Percentiles rank a stretch among this genome's conserved stretches.
Conservation (phyloP, 2,797 vertebrate genomes). For the Caiman crocodilus region DNA sequence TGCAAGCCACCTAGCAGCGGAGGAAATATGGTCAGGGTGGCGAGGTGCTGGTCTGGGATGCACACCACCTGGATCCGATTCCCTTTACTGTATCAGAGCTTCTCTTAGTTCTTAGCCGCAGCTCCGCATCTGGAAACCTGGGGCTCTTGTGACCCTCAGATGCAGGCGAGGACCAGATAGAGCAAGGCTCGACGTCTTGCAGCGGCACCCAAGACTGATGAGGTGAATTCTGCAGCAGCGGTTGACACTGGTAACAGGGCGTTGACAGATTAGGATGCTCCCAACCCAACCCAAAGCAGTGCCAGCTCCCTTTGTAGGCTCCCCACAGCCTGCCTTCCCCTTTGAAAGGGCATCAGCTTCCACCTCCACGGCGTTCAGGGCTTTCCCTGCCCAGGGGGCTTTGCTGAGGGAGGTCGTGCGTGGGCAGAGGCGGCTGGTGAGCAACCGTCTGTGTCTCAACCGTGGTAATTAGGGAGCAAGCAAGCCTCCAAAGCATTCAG, state of each 20-base stretch:
- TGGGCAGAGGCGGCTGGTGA: neutral
- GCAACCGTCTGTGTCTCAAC: neutral
- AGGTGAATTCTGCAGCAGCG: neutral
- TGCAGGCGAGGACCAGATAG: too few species aligned
- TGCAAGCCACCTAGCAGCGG: neutral
- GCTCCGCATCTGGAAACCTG: too few species aligned
- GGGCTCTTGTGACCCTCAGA: too few species aligned
- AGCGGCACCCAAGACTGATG: neutral
- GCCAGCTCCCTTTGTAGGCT: neutral
- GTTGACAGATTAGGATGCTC: neutral
- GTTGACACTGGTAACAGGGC: too few species aligned
- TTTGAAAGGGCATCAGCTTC: neutral
- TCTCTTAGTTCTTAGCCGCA: too few species aligned
- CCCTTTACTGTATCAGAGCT: neutral
- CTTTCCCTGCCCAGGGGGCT: fast-evolving
- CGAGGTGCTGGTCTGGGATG: neutral
- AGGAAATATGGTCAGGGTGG: neutral
- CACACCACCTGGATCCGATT: neutral
- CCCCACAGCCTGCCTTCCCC: neutral
- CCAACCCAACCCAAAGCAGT: neutral
- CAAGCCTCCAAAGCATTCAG: neutral
- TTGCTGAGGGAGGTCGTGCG: neutral
- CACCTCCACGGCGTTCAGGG: neutral
- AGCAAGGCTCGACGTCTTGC: too few species aligned
- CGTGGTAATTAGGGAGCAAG: neutral